phyloP scores from a whole-genome alignment of 2,888 invertebrate species.

The Steinernema hermaphroditum region DNA sequence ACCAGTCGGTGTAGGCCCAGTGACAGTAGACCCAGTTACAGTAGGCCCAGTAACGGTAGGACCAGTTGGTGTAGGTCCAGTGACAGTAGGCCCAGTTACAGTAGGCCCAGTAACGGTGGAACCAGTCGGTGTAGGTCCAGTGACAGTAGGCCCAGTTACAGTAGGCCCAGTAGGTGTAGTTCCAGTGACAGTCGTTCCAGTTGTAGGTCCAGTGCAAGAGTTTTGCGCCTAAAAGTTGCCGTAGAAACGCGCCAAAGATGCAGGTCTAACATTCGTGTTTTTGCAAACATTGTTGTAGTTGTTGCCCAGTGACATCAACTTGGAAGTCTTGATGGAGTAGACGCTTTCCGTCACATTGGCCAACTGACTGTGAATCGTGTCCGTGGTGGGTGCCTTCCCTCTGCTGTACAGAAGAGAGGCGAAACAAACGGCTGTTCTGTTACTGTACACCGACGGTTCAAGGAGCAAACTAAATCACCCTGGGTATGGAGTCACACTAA shows the following conservation, averaged over 20 bases:
- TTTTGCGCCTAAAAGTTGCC: not conserved
- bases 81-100: no score
- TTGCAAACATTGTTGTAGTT: not conserved
- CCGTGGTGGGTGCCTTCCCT: not conserved
- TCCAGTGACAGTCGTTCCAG: no score
- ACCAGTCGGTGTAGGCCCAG: no score
- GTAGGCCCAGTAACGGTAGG: no score
- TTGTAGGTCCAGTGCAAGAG: no score
- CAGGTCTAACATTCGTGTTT: not conserved
- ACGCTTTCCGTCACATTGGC: not conserved
- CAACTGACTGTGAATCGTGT: not conserved
- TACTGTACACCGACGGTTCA: not conserved
- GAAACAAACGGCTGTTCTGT: not conserved
- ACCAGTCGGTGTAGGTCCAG: no score
- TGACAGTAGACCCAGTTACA: no score
- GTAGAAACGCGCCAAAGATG: no score
- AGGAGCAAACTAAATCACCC: not conserved
- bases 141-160: no score
- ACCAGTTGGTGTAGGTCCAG: no score
- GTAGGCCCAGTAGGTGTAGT: not conserved
- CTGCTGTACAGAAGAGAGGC: not conserved
- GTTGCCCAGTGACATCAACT: not conserved
- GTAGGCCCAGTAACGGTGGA: no score
- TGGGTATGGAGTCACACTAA: not conserved
- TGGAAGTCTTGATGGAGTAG: not conserved